Conservation (phyloP, 2,113 vertebrate species). For the Ameiurus melas region DNA sequence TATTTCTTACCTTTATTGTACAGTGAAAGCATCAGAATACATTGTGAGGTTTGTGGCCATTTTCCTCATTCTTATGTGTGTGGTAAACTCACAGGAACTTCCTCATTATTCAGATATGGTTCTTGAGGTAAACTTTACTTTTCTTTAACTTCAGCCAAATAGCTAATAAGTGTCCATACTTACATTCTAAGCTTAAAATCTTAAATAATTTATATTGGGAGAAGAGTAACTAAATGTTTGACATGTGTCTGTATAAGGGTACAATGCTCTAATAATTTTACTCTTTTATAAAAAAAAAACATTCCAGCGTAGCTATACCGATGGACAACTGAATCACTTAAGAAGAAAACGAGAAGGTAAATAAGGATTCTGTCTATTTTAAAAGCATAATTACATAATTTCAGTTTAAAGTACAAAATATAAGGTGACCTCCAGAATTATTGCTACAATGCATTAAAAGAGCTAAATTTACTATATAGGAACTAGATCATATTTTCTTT, state of each 20-base stretch:
- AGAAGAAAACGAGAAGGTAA: conserved; percentile 56
- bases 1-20: conserved; percentile 16
- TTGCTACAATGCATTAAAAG: background rate
- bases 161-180: no score
- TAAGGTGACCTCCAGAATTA: background rate
- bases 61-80: conserved; percentile 33
- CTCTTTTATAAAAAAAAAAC: background rate
- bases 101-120: conserved; percentile 13
- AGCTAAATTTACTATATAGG: no score
- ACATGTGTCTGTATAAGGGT: background rate
- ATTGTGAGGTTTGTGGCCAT: conserved; percentile 43
- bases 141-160: background rate
- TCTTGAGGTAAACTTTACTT: conserved; percentile 54
- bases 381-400: background rate
- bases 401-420: background rate
- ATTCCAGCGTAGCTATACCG: conserved; percentile 45
- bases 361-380: conserved; percentile 16
- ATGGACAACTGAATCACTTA: conserved; percentile 35
- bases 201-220: background rate
- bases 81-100: conserved; percentile 57
- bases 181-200: background rate
- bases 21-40: conserved; percentile 56
- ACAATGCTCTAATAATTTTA: background rate
- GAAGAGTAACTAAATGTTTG: background rate
- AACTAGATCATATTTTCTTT: no score